These are phyloP conservation scores for Lucifuga dentata DNA, from an alignment of 2,113 vertebrate genomes.

Conservation along the genomic window DNA sequence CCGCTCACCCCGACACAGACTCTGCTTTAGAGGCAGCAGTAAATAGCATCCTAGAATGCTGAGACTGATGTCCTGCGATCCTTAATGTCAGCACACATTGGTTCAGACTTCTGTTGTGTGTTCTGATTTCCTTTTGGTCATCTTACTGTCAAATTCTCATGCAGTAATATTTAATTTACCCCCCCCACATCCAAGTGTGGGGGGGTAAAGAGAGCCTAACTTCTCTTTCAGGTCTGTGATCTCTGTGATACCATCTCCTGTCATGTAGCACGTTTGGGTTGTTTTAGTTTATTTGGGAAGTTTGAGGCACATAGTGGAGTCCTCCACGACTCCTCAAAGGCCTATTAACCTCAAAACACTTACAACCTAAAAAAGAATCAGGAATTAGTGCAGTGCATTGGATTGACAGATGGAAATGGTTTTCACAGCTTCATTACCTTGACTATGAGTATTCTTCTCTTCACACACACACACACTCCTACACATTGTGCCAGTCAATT, in stretches of 20 bases:
- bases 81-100: conserved; percentile 4
- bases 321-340: conserved; percentile 1
- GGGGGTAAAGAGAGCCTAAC: conserved; percentile 60
- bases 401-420: conserved; percentile 20
- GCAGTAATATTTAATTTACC: conserved; percentile 13
- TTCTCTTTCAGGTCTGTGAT: conserved; percentile 40
- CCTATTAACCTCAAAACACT: conserved; percentile 42
- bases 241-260: conserved; percentile 31
- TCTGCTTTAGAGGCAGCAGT: conserved; percentile 98
- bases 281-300: background rate
- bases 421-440: conserved; percentile 1
- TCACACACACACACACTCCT: conserved; percentile 48
- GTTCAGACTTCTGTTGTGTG: conserved; percentile 27
- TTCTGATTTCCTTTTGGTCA: conserved; percentile 4
- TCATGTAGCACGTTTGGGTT: conserved; percentile 57
- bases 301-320: conserved; percentile 19
- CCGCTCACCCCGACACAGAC: conserved; percentile 89
- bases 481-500: conserved; percentile 58
- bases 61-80: conserved; percentile 70
- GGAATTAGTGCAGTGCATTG: conserved; percentile 73
- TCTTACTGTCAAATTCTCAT: conserved; percentile 6
- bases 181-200: conserved; percentile 32
- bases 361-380: conserved; percentile 56
- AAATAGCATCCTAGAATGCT: conserved; percentile 99
- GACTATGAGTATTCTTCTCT: conserved; percentile 55